Evolutionary conservation across 2,797 vertebrate species (phyloP).

Genomic region (Smutsia temminckii): DNA sequence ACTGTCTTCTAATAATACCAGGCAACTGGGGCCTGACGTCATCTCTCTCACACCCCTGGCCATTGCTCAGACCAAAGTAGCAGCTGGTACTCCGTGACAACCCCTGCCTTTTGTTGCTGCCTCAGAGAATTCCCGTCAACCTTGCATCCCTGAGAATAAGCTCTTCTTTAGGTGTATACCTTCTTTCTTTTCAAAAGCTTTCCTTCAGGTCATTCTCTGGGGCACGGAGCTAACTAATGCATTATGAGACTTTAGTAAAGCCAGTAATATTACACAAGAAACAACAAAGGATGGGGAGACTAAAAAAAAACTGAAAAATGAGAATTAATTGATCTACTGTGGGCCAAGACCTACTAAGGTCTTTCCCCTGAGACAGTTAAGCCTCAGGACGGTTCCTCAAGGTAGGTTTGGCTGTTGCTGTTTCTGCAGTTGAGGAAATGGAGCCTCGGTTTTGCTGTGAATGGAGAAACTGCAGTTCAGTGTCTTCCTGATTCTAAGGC

Average conservation of each 20-base stretch:
- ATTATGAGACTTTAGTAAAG: background rate
- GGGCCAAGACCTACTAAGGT: background rate
- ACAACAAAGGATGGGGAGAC: background rate
- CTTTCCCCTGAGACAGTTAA: background rate
- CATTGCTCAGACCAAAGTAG: background rate
- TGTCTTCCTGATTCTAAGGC: background rate
- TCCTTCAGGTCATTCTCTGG: background rate
- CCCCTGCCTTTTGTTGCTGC: background rate
- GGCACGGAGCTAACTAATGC: background rate
- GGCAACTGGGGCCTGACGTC: background rate
- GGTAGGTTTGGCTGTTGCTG: background rate
- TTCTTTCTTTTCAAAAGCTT: background rate
- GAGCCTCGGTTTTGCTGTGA: background rate
- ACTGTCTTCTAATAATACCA: background rate
- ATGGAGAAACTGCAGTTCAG: background rate
- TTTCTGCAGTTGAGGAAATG: background rate
- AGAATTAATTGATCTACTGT: background rate
- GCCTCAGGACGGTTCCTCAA: background rate
- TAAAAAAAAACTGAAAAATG: background rate
- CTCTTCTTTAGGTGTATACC: background rate
- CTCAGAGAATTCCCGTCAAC: background rate
- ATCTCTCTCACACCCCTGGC: background rate
- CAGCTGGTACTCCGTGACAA: background rate
- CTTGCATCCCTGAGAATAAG: background rate
- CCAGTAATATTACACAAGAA: background rate